Evolutionary conservation across 2,797 vertebrate genomes (phyloP).

Genomic region (Cetoscarus ocellatus): DNA sequence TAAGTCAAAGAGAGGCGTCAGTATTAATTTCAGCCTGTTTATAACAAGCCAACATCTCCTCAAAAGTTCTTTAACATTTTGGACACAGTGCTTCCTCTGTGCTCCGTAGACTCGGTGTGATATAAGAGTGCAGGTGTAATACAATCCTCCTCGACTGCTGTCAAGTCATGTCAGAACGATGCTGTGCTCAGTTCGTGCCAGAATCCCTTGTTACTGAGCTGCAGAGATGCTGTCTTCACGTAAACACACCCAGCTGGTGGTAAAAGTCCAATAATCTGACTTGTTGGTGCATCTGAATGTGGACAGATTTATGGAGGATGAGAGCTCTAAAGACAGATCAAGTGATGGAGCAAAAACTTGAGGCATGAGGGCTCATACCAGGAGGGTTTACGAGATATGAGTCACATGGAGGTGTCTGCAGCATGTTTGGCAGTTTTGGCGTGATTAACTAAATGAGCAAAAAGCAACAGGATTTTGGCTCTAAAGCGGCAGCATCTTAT

Average conservation of each 20-base stretch:
- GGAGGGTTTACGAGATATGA: slow-evolving; percentile 48
- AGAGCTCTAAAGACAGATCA: slow-evolving; percentile 53
- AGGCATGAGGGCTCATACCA: slow-evolving; percentile 42
- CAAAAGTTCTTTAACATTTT: neutral
- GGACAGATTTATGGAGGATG: slow-evolving; percentile 70
- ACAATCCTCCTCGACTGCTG: slow-evolving; percentile 38
- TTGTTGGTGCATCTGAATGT: slow-evolving; percentile 52
- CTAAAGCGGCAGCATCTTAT: neutral
- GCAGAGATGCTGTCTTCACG: slow-evolving; percentile 15
- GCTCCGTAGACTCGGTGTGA: slow-evolving; percentile 2
- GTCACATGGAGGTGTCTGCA: slow-evolving; percentile 28
- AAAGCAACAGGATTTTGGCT: neutral
- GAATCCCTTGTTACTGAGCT: slow-evolving; percentile 47
- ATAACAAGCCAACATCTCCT: no score
- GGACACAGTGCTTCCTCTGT: slow-evolving; percentile 21
- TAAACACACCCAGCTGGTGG: slow-evolving; percentile 26
- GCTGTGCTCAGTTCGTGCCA: slow-evolving; percentile 48
- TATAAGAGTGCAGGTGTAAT: slow-evolving; percentile 56
- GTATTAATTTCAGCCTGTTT: no score
- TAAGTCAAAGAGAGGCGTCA: neutral
- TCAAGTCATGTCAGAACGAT: slow-evolving; percentile 66
- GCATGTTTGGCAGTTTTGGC: neutral
- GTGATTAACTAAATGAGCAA: slow-evolving; percentile 4
- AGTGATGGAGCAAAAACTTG: slow-evolving; percentile 51
- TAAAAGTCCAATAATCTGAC: slow-evolving; percentile 47